Percentiles rank a stretch among this genome's conserved stretches.
These are phyloP conservation scores for Acrossocheilus wenchowensis DNA, from an alignment of 2,797 vertebrate species.

Conservation along the genomic window DNA sequence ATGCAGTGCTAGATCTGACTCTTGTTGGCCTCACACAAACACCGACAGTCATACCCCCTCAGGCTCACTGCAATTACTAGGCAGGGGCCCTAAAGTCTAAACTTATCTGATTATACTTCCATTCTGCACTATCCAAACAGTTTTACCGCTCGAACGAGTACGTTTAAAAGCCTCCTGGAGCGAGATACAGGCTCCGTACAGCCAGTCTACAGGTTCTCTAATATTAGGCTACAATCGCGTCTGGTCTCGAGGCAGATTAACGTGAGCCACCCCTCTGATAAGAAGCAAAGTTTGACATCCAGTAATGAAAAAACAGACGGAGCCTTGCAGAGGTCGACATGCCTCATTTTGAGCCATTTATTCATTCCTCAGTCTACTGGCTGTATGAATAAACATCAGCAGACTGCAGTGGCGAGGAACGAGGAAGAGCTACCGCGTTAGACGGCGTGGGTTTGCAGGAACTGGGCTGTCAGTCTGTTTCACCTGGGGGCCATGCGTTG, in stretches of 20 bases:
- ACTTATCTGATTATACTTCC: slow-evolving; percentile 83
- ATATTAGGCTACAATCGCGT: slow-evolving; percentile 64
- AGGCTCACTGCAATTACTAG: slow-evolving; percentile 78
- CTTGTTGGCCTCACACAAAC: slow-evolving; percentile 69
- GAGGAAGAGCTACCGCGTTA: slow-evolving; percentile 63
- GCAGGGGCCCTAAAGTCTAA: slow-evolving; percentile 73
- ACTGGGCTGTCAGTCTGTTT: slow-evolving; percentile 68
- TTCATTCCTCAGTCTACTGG: slow-evolving; percentile 65
- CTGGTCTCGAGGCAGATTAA: slow-evolving; percentile 44
- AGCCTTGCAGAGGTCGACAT: slow-evolving; percentile 21
- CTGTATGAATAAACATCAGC: slow-evolving; percentile 76
- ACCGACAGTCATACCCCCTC: slow-evolving; percentile 73
- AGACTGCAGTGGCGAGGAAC: slow-evolving; percentile 64
- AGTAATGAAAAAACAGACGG: slow-evolving; percentile 32
- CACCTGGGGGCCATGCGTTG: slow-evolving; percentile 73
- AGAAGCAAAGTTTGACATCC: slow-evolving; percentile 44
- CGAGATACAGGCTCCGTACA: slow-evolving; percentile 64
- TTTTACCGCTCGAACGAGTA: slow-evolving; percentile 77
- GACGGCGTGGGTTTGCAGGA: slow-evolving; percentile 62
- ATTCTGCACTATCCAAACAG: slow-evolving; percentile 82
- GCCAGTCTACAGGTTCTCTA: slow-evolving; percentile 39
- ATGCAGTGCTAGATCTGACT: slow-evolving; percentile 64
- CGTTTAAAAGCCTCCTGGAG: slow-evolving; percentile 79
- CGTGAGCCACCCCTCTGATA: slow-evolving; percentile 34
- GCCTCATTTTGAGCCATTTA: slow-evolving; percentile 51